A percentile compares a stretch with the other conserved stretches of the same genome.
Conservation (phyloP, 1,140 invertebrate species). For the Littorina saxatilis region DNA sequence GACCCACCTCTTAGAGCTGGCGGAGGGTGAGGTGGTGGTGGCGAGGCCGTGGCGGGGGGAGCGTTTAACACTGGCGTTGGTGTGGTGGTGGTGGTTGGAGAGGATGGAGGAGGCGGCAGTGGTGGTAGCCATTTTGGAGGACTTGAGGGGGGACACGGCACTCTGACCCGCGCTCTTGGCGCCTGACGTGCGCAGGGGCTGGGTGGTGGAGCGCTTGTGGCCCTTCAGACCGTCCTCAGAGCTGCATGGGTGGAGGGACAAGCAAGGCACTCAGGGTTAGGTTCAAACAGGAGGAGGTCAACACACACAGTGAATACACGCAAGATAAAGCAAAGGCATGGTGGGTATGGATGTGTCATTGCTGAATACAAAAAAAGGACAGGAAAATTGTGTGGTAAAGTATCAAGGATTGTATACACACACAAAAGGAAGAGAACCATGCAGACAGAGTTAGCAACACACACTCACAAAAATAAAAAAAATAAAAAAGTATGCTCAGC, state of each 20-base stretch:
- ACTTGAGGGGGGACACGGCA: constrained; percentile 68
- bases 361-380: too few relatives aligned
- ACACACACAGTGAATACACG: constrained; percentile 38
- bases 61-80: constrained; percentile 44
- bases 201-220: constrained; percentile 69
- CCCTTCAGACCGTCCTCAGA: constrained; percentile 64
- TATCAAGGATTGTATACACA: too few relatives aligned
- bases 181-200: constrained; percentile 58
- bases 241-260: constrained; percentile 49
- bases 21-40: constrained; percentile 47
- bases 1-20: constrained; percentile 66
- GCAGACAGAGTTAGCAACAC: too few relatives aligned
- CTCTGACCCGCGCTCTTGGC: constrained; percentile 68
- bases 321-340: constrained; percentile 1
- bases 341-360: too few relatives aligned
- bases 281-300: constrained; percentile 27
- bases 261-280: constrained; percentile 19
- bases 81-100: constrained; percentile 28
- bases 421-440: too few relatives aligned
- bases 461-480: too few relatives aligned
- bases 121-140: constrained; percentile 66
- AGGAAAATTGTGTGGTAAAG: too few relatives aligned
- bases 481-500: too few relatives aligned
- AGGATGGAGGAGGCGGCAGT: constrained; percentile 17
- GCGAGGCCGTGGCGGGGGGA: constrained; percentile 43